Conservation (phyloP, 2,888 invertebrate genomes). For the Papilio protenor region DNA sequence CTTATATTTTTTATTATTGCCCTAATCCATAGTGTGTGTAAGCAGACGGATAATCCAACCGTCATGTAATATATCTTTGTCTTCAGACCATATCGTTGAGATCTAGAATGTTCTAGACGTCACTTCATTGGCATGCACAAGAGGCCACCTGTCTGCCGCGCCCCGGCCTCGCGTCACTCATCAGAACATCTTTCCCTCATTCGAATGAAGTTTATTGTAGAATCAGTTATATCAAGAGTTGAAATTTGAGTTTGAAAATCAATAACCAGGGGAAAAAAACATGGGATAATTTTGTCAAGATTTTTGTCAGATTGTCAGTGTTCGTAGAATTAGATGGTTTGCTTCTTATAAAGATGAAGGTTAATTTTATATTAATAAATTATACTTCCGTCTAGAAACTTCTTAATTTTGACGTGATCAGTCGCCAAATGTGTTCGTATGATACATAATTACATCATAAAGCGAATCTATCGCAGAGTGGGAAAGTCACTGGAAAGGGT, state of each 20-base stretch:
- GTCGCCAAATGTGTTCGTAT: conserved; percentile 2
- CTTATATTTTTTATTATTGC: too few species aligned
- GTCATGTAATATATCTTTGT: conserved; percentile 8
- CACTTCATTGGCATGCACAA: conserved; percentile 22
- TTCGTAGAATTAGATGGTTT: neutral
- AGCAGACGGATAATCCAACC: neutral
- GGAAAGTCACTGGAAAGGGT: neutral
- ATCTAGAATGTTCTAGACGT: conserved; percentile 31
- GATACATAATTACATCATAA: conserved; percentile 37
- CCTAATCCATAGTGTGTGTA: too few species aligned
- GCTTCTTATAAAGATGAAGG: neutral
- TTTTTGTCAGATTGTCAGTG: neutral
- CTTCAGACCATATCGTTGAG: conserved; percentile 3
- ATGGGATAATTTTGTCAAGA: neutral
- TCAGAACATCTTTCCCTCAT: conserved; percentile 6
- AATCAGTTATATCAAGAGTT: neutral
- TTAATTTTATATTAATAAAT: conserved; percentile 3
- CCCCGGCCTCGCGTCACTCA: conserved; percentile 11
- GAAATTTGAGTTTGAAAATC: neutral
- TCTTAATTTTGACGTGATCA: conserved; percentile 3
- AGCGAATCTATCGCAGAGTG: conserved; percentile 16
- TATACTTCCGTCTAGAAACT: conserved; percentile 17
- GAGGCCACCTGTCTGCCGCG: conserved; percentile 18
- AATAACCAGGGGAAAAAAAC: neutral
- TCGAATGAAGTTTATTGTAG: conserved; percentile 13